Percentiles rank a stretch among this genome's conserved stretches.
These are phyloP conservation scores for Jordanella pulchra DNA, from an alignment of 2,797 vertebrate species.

Conservation along the genomic window DNA sequence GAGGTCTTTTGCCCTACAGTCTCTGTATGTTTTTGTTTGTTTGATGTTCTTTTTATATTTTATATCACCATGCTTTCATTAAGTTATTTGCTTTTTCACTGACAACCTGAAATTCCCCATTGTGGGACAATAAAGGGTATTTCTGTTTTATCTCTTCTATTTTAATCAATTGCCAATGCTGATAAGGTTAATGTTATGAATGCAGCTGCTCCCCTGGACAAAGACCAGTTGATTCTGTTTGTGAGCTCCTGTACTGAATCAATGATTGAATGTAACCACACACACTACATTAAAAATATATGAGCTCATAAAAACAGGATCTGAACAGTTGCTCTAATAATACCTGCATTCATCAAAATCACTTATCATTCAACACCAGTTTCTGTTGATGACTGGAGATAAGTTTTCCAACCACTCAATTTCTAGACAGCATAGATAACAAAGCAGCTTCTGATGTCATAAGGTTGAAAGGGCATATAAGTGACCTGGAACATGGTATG, in stretches of 20 bases:
- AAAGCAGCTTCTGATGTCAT: not conserved
- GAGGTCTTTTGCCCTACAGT: no score
- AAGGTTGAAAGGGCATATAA: not conserved
- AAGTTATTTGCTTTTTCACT: no score
- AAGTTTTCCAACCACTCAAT: not conserved
- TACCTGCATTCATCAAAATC: not conserved
- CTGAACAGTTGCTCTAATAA: not conserved
- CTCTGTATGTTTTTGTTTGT: no score
- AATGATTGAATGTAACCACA: not conserved
- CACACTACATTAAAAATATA: not conserved
- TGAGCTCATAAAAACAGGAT: not conserved
- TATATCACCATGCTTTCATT: no score
- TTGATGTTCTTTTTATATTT: no score
- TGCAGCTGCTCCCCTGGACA: no score
- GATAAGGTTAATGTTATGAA: not conserved
- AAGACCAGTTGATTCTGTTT: not conserved
- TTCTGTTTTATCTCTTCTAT: no score
- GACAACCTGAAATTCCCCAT: no score
- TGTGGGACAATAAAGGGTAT: no score
- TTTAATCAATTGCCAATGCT: not conserved
- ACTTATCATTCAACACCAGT: not conserved
- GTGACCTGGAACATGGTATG: no score
- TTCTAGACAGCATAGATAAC: not conserved
- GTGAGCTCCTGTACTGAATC: not conserved
- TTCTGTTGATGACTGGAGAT: not conserved